Evolutionary conservation across 2,888 invertebrate species (phyloP), one percentile per base, ranked within the genome.

Genomic region (Agrenia bidenticulata): DNA sequence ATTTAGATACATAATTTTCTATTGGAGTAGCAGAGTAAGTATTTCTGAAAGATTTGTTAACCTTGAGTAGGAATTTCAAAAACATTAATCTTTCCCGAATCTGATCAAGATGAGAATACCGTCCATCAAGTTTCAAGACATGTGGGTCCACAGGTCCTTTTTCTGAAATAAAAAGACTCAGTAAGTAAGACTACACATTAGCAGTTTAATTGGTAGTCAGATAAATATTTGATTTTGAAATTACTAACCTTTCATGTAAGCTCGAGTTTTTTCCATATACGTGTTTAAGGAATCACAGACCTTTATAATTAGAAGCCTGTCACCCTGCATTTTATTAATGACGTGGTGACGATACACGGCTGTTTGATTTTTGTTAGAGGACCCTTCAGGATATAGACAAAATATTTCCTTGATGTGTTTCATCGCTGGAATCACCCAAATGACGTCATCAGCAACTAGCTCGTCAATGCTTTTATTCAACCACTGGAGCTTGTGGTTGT

Each of bases 371-470:
- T 76, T 76, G 37, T 73, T 74, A 55, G 85, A 86, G n/a, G 88
- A 85, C 49, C 90, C 88, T 83, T 96, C 96, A 49, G 81, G 81
- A 80, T 96, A 97, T 75, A 96, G 84, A 78, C 91, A 90, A 80
- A 96, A 96, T 75, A 97, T 96, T 81, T 97, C 96, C 39, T 92
- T 86, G 80, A 97, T 96, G 81, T 96, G 90, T 80, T 96, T 95
- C 72, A 97, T 82, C 2, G 96, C 94, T 1, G 97, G 96, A 77
- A 97, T 80, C 21, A 92, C 96, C 96, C 96, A 97, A 60, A 80
- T 80, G 60, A 81, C 76, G 72, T 87, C 88, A 77, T 92, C 92
- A 49, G 86, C 87, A 79, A 92, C 91, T 66, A 97, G 81, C 80
- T 97, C 96, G 74, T 94, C 94, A n/a, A 97, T 94, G 80, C 96